Conservation (phyloP, 2,888 invertebrate species). For the Megastigmus dorsalis region DNA sequence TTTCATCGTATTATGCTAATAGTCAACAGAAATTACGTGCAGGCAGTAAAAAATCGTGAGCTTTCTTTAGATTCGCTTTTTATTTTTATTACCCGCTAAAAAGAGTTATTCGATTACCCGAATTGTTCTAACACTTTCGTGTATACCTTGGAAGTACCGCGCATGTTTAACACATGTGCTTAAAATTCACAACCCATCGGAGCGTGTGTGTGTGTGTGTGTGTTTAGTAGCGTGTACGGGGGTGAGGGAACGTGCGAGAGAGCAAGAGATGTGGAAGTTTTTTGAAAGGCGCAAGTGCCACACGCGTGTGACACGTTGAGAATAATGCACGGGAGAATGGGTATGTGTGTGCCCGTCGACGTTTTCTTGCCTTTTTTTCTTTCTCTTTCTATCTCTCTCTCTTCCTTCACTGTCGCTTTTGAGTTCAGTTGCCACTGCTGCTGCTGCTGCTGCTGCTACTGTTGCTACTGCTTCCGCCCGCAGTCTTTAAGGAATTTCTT, state of each 20-base stretch:
- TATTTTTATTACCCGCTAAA: no score
- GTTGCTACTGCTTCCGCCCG: constrained; percentile 35
- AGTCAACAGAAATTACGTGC: no score
- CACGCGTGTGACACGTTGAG: constrained; percentile 32
- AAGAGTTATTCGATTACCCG: no score
- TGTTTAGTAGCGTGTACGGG: neutral
- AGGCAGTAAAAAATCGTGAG: no score
- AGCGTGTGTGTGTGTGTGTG: neutral
- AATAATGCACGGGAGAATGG: constrained; percentile 35
- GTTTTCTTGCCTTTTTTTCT: constrained; percentile 18
- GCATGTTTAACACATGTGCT: no score
- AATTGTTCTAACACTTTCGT: no score
- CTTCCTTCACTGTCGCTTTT: neutral
- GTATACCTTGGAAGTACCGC: no score
- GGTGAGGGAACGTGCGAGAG: neutral
- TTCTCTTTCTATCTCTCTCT: neutral
- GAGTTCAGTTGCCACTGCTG: neutral
- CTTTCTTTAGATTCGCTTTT: no score
- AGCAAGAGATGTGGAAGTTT: constrained; percentile 23
- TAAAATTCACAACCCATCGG: no score
- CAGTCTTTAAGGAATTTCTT: constrained; percentile 42
- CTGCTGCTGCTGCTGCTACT: constrained; percentile 1
- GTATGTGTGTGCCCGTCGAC: no score
- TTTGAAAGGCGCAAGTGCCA: constrained; percentile 43
- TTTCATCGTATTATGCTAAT: no score